Percentiles rank a stretch among this genome's conserved stretches.
Evolutionary conservation across 1,140 invertebrate species (phyloP).

Genomic region (Bradynema listronoti): DNA sequence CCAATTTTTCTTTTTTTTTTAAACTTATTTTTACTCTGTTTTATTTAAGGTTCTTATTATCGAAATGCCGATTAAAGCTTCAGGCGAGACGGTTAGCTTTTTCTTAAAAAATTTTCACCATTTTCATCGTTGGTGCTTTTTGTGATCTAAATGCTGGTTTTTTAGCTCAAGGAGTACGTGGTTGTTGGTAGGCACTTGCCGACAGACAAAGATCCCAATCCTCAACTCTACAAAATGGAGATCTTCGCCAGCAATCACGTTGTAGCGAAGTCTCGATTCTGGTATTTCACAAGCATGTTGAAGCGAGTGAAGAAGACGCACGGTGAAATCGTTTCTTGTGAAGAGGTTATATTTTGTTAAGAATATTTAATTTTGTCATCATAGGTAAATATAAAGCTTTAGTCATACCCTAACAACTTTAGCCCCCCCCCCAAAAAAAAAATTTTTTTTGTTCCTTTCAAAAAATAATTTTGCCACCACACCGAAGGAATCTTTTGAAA

Average conservation of each 20-base stretch:
- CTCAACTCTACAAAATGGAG: conserved; percentile 96
- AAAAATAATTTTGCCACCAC: no score
- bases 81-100: conserved; percentile 48
- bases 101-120: background rate
- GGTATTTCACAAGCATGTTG: conserved; percentile 94
- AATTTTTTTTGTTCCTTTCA: no score
- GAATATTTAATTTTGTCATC: conserved; percentile 6
- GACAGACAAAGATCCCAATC: conserved; percentile 78
- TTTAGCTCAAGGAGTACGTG: conserved; percentile 89
- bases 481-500: no score
- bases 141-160: background rate
- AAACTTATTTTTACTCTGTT: background rate
- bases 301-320: conserved; percentile 98
- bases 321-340: conserved; percentile 90
- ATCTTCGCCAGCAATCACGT: conserved; percentile 96
- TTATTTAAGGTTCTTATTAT: no score
- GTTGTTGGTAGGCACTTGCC: conserved; percentile 94
- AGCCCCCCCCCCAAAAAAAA: no score
- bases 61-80: conserved; percentile 58
- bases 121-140: background rate
- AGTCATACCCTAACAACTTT: no score
- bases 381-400: no score
- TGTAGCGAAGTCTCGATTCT: conserved; percentile 96
- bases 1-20: no score
- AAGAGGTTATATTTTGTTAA: conserved; percentile 64